Evolutionary conservation across 2,888 invertebrate genomes (phyloP), one percentile per base, ranked within the genome.

Genomic region (Calameuta idolon): DNA sequence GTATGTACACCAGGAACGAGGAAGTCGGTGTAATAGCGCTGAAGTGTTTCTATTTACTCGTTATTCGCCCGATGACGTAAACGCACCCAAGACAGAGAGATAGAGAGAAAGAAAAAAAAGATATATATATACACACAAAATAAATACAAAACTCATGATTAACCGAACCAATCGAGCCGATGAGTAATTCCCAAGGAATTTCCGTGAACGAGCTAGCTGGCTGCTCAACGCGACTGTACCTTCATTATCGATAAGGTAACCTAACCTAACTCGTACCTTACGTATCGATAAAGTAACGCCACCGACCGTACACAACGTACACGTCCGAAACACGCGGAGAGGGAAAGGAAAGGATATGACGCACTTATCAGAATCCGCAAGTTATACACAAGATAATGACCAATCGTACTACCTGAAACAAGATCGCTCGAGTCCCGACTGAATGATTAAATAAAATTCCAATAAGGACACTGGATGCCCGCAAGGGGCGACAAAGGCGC

Each of bases 71-170:
- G 69, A 40, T 71, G 55, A 37, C 73, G 33, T 31, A 69, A 33
- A 55, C 33, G 30, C 71, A 55, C 69, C 30, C 73, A 15, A 34
- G 3, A 33, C 3, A 11, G 69, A 69, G 76, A 76, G 35, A 69
- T 30, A 23, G 69, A 31, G 34, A 33, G 33, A 33, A 2, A 33
- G 33, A 33, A 2, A 33, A 1, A 9, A 34, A 9, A 34, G 9
- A 34, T 9, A 34, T 34, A 11, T 34, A 11, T 34, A 71, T 30
- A 11, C 5, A 37, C 1, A 12, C n/a, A 71, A 69, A 75, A 34
- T 33, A 23, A 71, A 76, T 31, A 73, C 75, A 80, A 83, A 79
- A 55, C 75, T 81, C 23, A 55, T 23, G 9, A 55, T 55, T 55
- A 55, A 55, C 55, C 55, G 23, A 55, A 55, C 55, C 23, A 55